Base-by-base conservation (phyloP, 37 sponge, comb jelly and placozoan species). In the Oopsacas minuta region DNA sequence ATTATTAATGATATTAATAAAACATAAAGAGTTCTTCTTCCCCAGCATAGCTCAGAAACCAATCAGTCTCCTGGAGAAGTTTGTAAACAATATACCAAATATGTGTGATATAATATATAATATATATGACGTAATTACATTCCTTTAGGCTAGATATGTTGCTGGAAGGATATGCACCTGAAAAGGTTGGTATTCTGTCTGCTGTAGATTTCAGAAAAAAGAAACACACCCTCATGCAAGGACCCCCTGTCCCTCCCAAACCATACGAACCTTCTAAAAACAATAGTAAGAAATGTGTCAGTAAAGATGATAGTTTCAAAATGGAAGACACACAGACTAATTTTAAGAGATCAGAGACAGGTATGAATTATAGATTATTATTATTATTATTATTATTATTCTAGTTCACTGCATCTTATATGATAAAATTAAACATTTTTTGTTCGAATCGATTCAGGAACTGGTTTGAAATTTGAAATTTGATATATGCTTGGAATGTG, bases 1-100 rank as follows among this genome's bases (percentile, higher is more conserved):
- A 61, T 34, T 61, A 3, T 34, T 61, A 20, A 61, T 61, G 75
- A 61, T 61, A 20, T 3, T 61, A n/a, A 61, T 61, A 5, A 61
- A 61, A n/a, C 75, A 61, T 12, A 61, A 61, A n/a, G 75, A 61
- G 30, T 61, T 61, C 75, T 61, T 61, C 75, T 61, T 61, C 75
- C 75, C 75, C 5, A 61, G 28, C 30, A 61, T 61, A 10, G 30
- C 20, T 61, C 75, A 20, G 75, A 61, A 61, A 61, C 20, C 22
- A 5, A 10, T 61, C 17, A 61, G 32, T 10, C 75, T 61, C 28
- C 22, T 61, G 30, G 17, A 61, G 30, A 61, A 34, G 75, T 61
- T 17, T 42, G 49, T 42, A 42, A 15, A n/a, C n/a, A n/a, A n/a
- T n/a, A n/a, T n/a, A n/a, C n/a, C n/a, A n/a, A n/a, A n/a, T n/a